phyloP scores from a whole-genome alignment of 2,888 invertebrate species.

The Hecatera dysodea region DNA sequence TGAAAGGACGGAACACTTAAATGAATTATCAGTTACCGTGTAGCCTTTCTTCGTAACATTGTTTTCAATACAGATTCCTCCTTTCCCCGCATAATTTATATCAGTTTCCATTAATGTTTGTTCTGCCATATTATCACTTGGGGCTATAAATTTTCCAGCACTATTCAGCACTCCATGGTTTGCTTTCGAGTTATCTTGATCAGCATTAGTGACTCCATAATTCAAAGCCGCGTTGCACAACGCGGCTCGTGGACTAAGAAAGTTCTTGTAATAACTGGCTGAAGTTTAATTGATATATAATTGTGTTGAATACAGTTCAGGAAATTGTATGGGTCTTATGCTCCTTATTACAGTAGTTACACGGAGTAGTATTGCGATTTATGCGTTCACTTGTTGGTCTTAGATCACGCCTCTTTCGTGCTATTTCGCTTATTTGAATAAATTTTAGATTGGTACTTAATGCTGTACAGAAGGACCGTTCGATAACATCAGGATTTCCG shows the following conservation, averaged over 20 bases:
- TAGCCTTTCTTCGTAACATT: slow-evolving; percentile 38
- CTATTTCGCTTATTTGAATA: slow-evolving; percentile 42
- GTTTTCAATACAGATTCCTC: slow-evolving; percentile 47
- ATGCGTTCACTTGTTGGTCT: slow-evolving; percentile 36
- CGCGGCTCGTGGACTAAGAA: slow-evolving; percentile 72
- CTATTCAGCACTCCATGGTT: slow-evolving; percentile 69
- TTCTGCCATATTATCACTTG: slow-evolving; percentile 66
- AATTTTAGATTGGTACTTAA: slow-evolving; percentile 30
- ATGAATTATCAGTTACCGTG: slow-evolving; percentile 42
- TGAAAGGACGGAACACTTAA: slow-evolving; percentile 50
- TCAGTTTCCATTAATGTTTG: slow-evolving; percentile 65
- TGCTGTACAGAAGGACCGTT: slow-evolving; percentile 32
- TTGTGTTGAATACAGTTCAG: slow-evolving; percentile 63
- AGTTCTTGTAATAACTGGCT: slow-evolving; percentile 68
- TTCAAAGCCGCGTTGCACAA: slow-evolving; percentile 76
- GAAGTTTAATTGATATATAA: slow-evolving; percentile 72
- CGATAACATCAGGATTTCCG: slow-evolving; percentile 37
- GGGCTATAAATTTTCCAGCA: slow-evolving; percentile 75
- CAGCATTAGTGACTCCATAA: slow-evolving; percentile 78
- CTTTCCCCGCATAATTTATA: slow-evolving; percentile 68
- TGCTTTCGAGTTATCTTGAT: slow-evolving; percentile 76
- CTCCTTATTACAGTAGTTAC: slow-evolving; percentile 53
- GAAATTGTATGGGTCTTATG: slow-evolving; percentile 55
- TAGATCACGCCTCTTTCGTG: slow-evolving; percentile 50
- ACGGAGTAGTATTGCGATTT: slow-evolving; percentile 52